Evolutionary conservation across 1,140 invertebrate species (phyloP), one percentile per base, ranked within the genome.

Genomic region (Lepidurus couesii): DNA sequence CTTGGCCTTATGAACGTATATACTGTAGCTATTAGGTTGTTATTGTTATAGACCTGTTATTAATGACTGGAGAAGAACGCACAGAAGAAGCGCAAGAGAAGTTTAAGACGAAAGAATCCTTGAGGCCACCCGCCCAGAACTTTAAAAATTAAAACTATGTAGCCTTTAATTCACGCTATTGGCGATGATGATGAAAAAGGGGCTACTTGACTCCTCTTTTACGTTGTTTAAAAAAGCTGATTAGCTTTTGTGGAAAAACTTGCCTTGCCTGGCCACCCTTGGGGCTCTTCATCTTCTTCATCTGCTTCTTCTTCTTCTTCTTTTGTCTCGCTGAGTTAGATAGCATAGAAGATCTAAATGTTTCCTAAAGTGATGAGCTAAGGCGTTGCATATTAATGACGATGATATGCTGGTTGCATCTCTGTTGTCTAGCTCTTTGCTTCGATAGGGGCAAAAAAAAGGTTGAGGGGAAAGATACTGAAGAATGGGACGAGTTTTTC

Each of bases 371-470:
- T 65, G 53, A 65, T 65, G 53, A 65, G 53, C 53, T 65, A 65
- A 65, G 53, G 16, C 53, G 53, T 21, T 65, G 53, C 53, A 65
- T 65, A 65, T 65, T 65, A 65, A 65, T 65, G 53, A 65, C 53
- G 53, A 16, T 65, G 53, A 65, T 65, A 21, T 21, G 53, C 53
- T 65, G 8, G 53, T 21, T 16, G 8, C 1, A 16, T 34, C 53
- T 65, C 53, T n/a, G 16, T 65, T 65, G 53, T 65, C 53, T 9
- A 65, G 53, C 53, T 65, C 9, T 65, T 65, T 65, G 16, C 53
- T 34, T 34, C 34, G 4, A 65, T 21, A 21, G 53, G 16, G 53
- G 53, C 16, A 21, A 21, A 65, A 65, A 65, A 65, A 65, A 65
- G 53, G 53, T 65, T 65, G 34, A 34, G 34, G 34, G 34, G 34